Percentiles rank a stretch among this genome's conserved stretches.
Conservation (phyloP, 2,113 vertebrate species). For the Passer montanus region DNA sequence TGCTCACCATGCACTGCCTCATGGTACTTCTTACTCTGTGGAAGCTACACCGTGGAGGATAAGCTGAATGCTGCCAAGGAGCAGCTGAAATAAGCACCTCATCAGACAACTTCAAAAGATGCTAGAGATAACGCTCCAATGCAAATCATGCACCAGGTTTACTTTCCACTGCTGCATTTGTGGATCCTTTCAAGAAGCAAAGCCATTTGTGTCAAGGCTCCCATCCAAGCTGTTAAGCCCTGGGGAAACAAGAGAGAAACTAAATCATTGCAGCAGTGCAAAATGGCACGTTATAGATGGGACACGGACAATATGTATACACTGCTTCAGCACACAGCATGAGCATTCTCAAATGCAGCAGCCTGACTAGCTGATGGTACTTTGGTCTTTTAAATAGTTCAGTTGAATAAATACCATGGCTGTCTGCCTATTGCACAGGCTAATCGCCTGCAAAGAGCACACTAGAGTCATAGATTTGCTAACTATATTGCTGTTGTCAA, state of each 20-base stretch:
- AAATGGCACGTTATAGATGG: not conserved
- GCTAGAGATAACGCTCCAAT: not conserved
- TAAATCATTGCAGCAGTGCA: conserved; percentile 10
- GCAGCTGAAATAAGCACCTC: not conserved
- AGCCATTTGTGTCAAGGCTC: not conserved
- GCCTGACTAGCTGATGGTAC: not conserved
- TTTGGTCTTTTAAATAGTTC: not conserved
- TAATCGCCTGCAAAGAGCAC: not conserved
- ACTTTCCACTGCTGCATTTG: not conserved
- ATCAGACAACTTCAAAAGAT: not conserved
- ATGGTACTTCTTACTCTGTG: not conserved
- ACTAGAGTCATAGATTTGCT: not conserved
- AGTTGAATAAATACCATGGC: not conserved
- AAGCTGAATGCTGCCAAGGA: not conserved
- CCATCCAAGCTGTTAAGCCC: not conserved
- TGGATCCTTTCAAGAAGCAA: not conserved
- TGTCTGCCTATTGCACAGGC: not conserved
- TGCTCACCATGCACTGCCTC: accelerated
- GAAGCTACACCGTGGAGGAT: accelerated
- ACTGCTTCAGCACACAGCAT: not conserved
- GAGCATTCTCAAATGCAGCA: not conserved
- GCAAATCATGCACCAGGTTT: not conserved
- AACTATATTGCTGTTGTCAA: conserved; percentile 43
- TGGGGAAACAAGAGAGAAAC: not conserved
- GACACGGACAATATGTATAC: not conserved